Evolutionary conservation across 2,797 vertebrate species (phyloP), one percentile per base, ranked within the genome.

Genomic region (Hemitrygon akajei): DNA sequence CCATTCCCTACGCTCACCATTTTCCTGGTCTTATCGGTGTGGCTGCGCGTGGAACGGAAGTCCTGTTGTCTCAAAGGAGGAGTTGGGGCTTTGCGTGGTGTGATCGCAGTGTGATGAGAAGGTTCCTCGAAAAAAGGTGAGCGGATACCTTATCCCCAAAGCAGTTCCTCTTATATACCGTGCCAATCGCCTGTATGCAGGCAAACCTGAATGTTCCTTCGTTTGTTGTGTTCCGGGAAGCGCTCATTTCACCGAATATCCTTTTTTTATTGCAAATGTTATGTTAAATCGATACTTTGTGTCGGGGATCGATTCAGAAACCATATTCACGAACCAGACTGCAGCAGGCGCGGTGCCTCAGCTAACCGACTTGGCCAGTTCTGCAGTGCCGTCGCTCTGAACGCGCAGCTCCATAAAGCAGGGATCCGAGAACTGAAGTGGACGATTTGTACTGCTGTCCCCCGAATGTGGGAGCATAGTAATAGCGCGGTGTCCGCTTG

Each of bases 171-270:
- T 16, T 30, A 16, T 66, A 87, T 63, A 7, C 56, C 30, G 60
- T 89, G 18, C 30, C 30, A 10, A 1, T 73, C 12, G n/a, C 94
- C 25, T 79, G n/a, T 94, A 34, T 80, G 27, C 37, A 71, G 25
- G 37, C 60, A 37, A 20, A 47, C 71, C 66, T 56, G 2, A 47
- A 47, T 93, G 94, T 94, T 14, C 95, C 95, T 91, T 96, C 95
- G 40, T 66, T 66, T n/a, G 10, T 7, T 9, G 63, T 69, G 86
- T 2, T 7, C 27, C n/a, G 3, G 63, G n/a, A 66, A 69, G 12
- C n/a, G 18, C 18, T 34, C 18, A 69, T 18, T 60, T n/a, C 27
- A 14, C 30, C 16, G 75, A 30, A 27, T 77, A 37, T 34, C n/a
- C 5, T 89, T 18, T 66, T 4, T 47, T 47, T 47, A 37, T 66